Conservation (phyloP, 2,888 invertebrate species). For the Dolomedes plantarius region DNA sequence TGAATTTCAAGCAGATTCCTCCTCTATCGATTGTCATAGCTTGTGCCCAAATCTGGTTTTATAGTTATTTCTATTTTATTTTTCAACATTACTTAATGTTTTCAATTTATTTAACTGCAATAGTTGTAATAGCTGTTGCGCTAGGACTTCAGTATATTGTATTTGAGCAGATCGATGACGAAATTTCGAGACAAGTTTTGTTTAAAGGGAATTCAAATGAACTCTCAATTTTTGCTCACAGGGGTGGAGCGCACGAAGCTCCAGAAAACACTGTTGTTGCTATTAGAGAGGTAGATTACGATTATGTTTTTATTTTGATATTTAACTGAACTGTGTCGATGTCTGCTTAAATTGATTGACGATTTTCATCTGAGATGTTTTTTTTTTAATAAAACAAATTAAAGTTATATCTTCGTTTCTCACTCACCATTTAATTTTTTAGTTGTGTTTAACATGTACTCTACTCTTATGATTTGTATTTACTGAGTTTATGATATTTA, state of each 20-base stretch:
- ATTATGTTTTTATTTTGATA: constrained; percentile 74
- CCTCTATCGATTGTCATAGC: constrained; percentile 43
- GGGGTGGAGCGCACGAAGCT: constrained; percentile 86
- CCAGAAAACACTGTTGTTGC: constrained; percentile 88
- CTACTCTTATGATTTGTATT: too few species aligned
- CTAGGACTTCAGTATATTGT: constrained; percentile 53
- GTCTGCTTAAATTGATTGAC: too few species aligned
- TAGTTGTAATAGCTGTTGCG: constrained; percentile 39
- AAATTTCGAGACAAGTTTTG: constrained; percentile 32
- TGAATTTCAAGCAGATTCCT: constrained; percentile 47
- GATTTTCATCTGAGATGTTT: too few species aligned
- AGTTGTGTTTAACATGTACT: too few species aligned
- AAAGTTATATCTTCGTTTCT: too few species aligned
- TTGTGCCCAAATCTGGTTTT: constrained; percentile 63
- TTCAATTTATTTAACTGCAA: constrained; percentile 49
- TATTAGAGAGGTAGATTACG: constrained; percentile 78
- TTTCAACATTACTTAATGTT: constrained; percentile 61
- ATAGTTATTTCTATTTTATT: constrained; percentile 51
- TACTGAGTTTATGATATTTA: too few species aligned
- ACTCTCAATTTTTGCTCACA: constrained; percentile 82
- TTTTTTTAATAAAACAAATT: too few species aligned
- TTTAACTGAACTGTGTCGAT: too few species aligned
- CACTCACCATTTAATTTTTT: too few species aligned
- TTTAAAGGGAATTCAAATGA: constrained; percentile 50
- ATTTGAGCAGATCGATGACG: constrained; percentile 51